Evolutionary conservation across 2,888 invertebrate genomes (phyloP), one percentile per base, ranked within the genome.

Genomic region (Sialis fuliginosa): DNA sequence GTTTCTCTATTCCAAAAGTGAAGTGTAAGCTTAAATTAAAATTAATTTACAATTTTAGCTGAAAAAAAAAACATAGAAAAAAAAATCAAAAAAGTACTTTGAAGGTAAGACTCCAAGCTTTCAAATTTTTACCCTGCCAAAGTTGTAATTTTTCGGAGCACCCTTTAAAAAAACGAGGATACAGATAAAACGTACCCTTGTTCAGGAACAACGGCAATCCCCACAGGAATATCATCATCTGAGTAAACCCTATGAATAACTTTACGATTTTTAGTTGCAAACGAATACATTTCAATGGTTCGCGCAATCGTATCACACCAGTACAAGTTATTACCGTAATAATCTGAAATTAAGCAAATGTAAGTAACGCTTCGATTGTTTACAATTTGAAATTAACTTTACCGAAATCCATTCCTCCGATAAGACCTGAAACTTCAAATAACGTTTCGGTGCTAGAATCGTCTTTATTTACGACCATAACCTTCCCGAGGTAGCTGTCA

Each of bases 321-420:
- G 60, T 87, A 90, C 0, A 90, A 62, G 52, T 78, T 79, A 50
- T 84, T 78, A 0, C 81, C 76, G 6, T 76, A 66, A 53, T 76
- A 70, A 66, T 89, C 88, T 80, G 56, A 1, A 55, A 57, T 32
- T 31, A 47, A 47, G 67, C 67, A 1, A 67, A 62, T 34, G 66
- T 63, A 0, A 59, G 59, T 13, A 67, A 40, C 0, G 60, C 62
- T 1, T 56, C 54, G 6, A 8, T 22, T 42, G 2, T 42, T 30
- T 42, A 12, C 22, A 13, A 9, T 8, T 30, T 44, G 12, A 34
- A 10, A 40, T 31, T 44, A 34, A 33, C 54, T 59, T 62, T 60
- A 72, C 72, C 73, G 53, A 74, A 77, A 52, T 73, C 74, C 64
- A 82, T 62, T 6, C 71, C 74, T 44, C 66, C 67, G 0, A 81